Conservation (phyloP, 2,113 vertebrate species). For the Notechis scutatus region DNA sequence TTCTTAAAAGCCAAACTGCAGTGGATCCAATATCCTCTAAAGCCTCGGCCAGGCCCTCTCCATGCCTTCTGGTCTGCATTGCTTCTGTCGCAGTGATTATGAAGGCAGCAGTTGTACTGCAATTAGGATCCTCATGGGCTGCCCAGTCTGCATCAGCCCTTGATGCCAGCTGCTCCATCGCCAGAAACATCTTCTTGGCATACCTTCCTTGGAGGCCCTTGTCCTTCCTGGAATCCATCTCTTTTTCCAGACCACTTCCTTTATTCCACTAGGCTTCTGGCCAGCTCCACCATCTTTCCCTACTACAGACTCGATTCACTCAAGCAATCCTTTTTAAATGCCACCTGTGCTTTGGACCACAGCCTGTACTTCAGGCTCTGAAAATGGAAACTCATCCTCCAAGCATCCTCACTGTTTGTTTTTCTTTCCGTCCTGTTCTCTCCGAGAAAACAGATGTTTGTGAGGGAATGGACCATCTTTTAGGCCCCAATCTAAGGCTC, state of each 20-base stretch:
- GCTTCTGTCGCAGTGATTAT: constrained; percentile 63
- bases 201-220: constrained; percentile 35
- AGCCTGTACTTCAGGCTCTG: neutral
- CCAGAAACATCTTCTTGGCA: constrained; percentile 66
- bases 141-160: constrained; percentile 58
- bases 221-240: constrained; percentile 40
- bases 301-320: neutral
- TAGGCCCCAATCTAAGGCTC: fast-evolving
- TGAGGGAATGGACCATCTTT: constrained; percentile 31
- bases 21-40: constrained; percentile 41
- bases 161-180: constrained; percentile 59
- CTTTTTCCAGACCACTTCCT: constrained; percentile 15
- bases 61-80: constrained; percentile 48
- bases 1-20: constrained; percentile 19
- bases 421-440: neutral
- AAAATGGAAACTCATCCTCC: neutral
- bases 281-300: constrained; percentile 28
- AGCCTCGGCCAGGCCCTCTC: constrained; percentile 52
- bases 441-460: neutral
- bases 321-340: neutral
- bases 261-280: neutral
- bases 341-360: neutral
- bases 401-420: neutral
- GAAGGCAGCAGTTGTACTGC: constrained; percentile 63
- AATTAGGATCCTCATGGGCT: constrained; percentile 71